Evolutionary conservation across 2,113 vertebrate genomes (phyloP).

Genomic region (Equus quagga): DNA sequence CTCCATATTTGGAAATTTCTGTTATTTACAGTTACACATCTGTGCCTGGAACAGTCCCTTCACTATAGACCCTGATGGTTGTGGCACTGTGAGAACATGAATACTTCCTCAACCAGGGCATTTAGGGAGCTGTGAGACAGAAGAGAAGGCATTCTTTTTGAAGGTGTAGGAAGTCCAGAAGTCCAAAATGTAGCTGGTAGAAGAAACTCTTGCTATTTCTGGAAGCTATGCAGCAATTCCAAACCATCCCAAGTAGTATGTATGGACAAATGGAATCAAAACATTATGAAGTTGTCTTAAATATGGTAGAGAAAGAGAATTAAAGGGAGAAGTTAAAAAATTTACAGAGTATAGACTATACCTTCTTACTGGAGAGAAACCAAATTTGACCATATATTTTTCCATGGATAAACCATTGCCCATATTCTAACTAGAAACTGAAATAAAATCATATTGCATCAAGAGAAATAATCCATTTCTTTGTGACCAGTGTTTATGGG

Average conservation of each 20-base stretch:
- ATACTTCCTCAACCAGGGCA: neutral
- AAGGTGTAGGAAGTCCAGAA: neutral
- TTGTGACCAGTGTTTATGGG: neutral
- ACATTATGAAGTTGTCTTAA: neutral
- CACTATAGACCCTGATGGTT: neutral
- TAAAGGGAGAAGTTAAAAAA: neutral
- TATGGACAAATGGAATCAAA: neutral
- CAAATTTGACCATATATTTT: neutral
- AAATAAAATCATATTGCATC: neutral
- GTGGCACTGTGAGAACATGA: neutral
- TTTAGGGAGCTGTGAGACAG: accelerated
- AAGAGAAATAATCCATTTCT: slow-evolving; percentile 9
- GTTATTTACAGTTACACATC: neutral
- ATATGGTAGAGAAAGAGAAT: neutral
- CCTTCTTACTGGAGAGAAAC: neutral
- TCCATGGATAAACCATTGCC: neutral
- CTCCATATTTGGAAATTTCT: neutral
- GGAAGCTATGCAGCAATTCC: neutral
- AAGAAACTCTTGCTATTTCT: neutral
- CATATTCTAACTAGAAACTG: neutral
- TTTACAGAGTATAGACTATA: neutral
- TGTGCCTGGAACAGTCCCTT: neutral
- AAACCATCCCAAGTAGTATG: neutral
- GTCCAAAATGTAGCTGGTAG: neutral
- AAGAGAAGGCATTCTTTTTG: neutral